Base-by-base conservation (phyloP, 2,113 vertebrate genomes). In the Nansenia antarctica region DNA sequence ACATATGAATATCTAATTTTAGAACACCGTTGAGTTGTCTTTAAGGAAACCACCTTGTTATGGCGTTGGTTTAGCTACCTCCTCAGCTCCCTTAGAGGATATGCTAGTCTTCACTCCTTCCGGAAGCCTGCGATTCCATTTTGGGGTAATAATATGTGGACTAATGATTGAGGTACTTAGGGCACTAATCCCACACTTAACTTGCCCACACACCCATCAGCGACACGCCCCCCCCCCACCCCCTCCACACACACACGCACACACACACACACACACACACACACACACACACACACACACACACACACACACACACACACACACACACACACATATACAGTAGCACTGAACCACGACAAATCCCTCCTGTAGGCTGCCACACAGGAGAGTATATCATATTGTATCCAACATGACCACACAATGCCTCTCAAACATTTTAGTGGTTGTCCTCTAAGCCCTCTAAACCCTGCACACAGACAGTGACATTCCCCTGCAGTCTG, bases 91-190 rank as follows among this genome's bases (percentile, higher is more conserved):
- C 14, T 3, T 3, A 30, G 27, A n/a, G 15, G 15, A 31, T 58
- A 18, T 15, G 55, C 7, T 14, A 58, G 9, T 58, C 29, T 15
- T 30, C 26, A 20, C 4, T 18, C 14, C 9, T 58, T 32, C n/a
- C 30, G 29, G 55, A 27, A 58, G 5, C 5, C 14, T 30, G 5
- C 4, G 14, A 58, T 5, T 55, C 4, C 3, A 18, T 32, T 58
- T 31, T n/a, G 27, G 9, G 55, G 6, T 31, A 58, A 15, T 30
- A 52, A 31, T 39, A 63, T 34, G 14, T 32, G 26, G 39, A 52
- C 30, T 52, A 24, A 22, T 62, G 57, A 37, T 34, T 62, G 15
- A 70, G 42, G 59, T 54, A 31, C 37, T 12, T 15, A 39, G 37
- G 37, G 37, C 9, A 3, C 15, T 14, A 39, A 2, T 3, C 9